Base-by-base conservation (phyloP, 1,140 invertebrate genomes). In the Drosophila novamexicana region DNA sequence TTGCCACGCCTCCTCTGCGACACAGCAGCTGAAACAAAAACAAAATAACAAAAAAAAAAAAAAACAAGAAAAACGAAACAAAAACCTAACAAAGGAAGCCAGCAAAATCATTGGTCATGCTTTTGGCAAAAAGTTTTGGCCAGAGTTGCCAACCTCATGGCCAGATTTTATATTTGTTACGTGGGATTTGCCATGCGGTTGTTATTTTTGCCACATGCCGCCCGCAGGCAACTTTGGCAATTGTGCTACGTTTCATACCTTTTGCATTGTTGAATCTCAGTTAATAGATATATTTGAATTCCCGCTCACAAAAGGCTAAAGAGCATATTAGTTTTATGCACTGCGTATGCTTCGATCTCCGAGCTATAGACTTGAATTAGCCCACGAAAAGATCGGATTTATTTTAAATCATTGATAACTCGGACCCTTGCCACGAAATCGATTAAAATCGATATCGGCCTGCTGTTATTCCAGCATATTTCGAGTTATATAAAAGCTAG, bases 101-200 rank as follows among this genome's bases (percentile, higher is more conserved):
- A 63, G 45, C 36, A 45, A 58, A 66, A 57, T 34, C 54, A 57
- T 65, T 57, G 50, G 44, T 42, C 44, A 71, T 57, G 16, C 32
- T 16, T 29, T 6, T 14, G 42, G 29, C 39, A 14, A 8, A 12
- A 47, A 59, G 57, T 59, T 47, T 56, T 58, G 14, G 56, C 56
- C 39, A 44, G 18, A 18, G 59, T 36, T 29, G 40, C 29, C 56
- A 14, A 9, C n/a, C 44, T 22, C 10, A 7, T 42, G 57, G 37
- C 49, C 50, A 47, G 49, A 64, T 53, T 64, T 61, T 50, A 22
- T 42, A 52, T 49, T 44, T 61, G 45, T 49, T 67, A 40, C 56
- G 34, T 54, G 32, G 52, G 63, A 67, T 68, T 61, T 61, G 29
- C 40, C 42, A 61, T 61, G 36, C 44, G 57, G 47, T 52, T 50